These are phyloP conservation scores for Amniataba percoides DNA, from an alignment of 2,797 vertebrate species.

Conservation along the genomic window DNA sequence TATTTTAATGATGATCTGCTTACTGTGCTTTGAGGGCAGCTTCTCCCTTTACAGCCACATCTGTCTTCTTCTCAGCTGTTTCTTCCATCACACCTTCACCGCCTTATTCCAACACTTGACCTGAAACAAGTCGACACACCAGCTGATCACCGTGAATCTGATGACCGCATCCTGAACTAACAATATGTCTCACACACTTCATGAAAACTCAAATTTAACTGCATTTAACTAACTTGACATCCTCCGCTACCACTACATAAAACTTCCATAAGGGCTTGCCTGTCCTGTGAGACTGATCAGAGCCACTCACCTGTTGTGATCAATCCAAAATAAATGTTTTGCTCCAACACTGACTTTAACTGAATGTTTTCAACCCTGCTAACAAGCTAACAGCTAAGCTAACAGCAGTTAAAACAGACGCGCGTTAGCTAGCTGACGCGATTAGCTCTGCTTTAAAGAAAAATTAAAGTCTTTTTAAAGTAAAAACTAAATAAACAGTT, in stretches of 20 bases:
- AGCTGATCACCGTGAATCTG: not conserved
- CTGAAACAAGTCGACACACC: slow-evolving; percentile 26
- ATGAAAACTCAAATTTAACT: not conserved
- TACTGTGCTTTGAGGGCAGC: slow-evolving; percentile 84
- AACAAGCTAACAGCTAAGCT: slow-evolving; percentile 37
- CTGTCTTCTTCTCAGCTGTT: slow-evolving; percentile 1
- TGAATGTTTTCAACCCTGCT: not conserved
- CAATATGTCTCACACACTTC: no score
- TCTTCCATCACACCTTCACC: slow-evolving; percentile 63
- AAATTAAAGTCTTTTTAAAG: not conserved
- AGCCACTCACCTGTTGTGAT: slow-evolving; percentile 1
- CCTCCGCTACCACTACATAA: fast-evolving
- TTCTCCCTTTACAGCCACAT: slow-evolving; percentile 71
- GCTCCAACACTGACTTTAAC: not conserved
- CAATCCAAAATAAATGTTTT: not conserved
- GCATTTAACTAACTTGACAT: not conserved
- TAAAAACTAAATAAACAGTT: not conserved
- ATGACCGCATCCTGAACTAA: not conserved
- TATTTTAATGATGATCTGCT: slow-evolving; percentile 34
- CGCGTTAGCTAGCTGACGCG: fast-evolving
- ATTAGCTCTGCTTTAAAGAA: fast-evolving
- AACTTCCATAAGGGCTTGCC: not conserved
- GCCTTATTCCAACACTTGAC: slow-evolving; percentile 25
- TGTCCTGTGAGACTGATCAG: not conserved
- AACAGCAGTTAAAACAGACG: not conserved